These are phyloP conservation scores for Phoebastria nigripes DNA, from an alignment of 2,797 vertebrate species.

Conservation along the genomic window DNA sequence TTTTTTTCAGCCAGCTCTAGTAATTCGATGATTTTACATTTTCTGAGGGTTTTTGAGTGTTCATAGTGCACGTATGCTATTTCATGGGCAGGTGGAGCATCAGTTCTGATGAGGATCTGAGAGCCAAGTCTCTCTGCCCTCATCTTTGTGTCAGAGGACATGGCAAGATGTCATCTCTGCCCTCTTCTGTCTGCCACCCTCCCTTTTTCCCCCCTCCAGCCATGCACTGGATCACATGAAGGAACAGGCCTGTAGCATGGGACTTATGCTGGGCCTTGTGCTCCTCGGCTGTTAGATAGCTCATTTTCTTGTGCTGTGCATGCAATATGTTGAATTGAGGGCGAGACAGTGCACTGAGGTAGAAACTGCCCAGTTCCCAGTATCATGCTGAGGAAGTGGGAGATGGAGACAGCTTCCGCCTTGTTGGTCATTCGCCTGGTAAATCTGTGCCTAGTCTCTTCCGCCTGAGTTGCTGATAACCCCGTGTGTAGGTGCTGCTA, in stretches of 20 bases:
- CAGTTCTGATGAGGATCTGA: background rate
- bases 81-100: background rate
- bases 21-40: background rate
- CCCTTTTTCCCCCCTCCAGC: background rate
- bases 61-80: background rate
- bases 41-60: background rate
- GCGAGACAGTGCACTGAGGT: background rate
- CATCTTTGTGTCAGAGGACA: background rate
- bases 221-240: background rate
- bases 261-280: background rate
- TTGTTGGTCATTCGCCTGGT: background rate
- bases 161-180: background rate
- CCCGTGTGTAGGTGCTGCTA: background rate
- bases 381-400: background rate
- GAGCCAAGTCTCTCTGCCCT: background rate
- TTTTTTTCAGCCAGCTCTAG: background rate
- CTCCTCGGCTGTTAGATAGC: background rate
- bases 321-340: background rate
- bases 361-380: background rate
- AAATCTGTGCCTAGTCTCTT: background rate
- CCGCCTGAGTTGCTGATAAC: fast-evolving
- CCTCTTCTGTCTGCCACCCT: background rate
- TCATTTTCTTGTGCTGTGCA: background rate
- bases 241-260: background rate
- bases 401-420: background rate